Base-by-base conservation (phyloP, 2,888 invertebrate genomes). In the Melinaea marsaeus region DNA sequence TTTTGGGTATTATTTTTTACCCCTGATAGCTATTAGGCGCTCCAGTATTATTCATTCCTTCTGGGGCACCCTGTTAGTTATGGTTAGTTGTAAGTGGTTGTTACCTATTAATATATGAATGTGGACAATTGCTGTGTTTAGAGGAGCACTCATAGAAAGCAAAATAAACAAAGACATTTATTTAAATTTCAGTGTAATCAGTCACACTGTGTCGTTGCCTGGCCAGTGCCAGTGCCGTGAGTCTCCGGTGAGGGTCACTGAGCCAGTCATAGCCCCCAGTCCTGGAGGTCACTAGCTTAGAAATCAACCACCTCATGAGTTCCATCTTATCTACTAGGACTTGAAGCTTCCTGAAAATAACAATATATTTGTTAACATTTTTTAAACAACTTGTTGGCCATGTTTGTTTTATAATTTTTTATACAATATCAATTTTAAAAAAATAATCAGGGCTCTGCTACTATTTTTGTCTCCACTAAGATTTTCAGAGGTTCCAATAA, bases 261-360 rank as follows among this genome's bases (percentile, higher is more conserved):
- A 79, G 72, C 87, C 87, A 88, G 62, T 88, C 86, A 37, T 82
- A 80, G 2, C 67, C 61, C 0, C 73, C 71, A 0, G 69, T 64
- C 0, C 84, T 77, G 0, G 78, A 73, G 0, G 76, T 77, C 46
- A 80, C 78, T 45, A 88, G 68, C 4, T 78, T 75, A 0, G 77
- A 70, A 0, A 84, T 62, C 35, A 87, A 55, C 82, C 82, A 83
- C 0, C 85, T 70, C 81, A 88, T 85, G 47, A 82, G 11, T 54
- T 87, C 84, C 67, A 86, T 58, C 69, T 85, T 86, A 9, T 72
- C 70, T 0, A 84, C 79, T 0, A 81, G 33, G 0, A 7, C 65
- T 2, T 68, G 69, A 0, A 88, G 76, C 65, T 80, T 82, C 5
- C 88, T 88, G 78, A 0, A 75, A 73, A 33, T 33, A 22, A 32